Conservation (phyloP, 2,113 vertebrate genomes). For the Tringa solitaria region DNA sequence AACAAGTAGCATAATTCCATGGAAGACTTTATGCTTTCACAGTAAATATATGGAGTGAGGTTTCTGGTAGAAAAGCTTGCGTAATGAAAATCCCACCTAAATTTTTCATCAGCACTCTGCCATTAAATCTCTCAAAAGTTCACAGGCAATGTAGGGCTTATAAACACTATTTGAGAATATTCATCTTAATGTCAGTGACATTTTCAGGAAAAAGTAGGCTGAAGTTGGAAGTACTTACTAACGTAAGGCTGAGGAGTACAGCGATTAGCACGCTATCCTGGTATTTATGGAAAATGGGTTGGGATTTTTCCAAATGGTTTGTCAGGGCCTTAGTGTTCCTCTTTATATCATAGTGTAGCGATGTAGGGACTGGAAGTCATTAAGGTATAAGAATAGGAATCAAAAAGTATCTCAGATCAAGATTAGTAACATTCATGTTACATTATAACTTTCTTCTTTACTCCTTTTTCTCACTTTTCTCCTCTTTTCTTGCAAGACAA, state of each 20-base stretch:
- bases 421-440: not conserved
- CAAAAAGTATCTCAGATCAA: not conserved
- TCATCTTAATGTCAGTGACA: not conserved
- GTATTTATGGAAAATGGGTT: not conserved
- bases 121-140: conserved; percentile 5
- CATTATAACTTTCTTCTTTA: not conserved
- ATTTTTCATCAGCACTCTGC: conserved; percentile 10
- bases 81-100: not conserved
- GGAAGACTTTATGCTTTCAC: not conserved
- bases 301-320: not conserved
- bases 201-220: conserved; percentile 24
- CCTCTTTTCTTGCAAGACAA: not conserved
- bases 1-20: not conserved
- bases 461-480: not conserved
- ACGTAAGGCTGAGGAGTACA: not conserved
- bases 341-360: not conserved
- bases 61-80: not conserved
- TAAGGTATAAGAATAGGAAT: not conserved
- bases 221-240: not conserved
- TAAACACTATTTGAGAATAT: conserved; percentile 1
- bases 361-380: not conserved
- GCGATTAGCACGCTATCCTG: not conserved
- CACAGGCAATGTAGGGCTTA: not conserved
- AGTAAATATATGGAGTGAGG: not conserved
- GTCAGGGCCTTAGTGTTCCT: not conserved